Evolutionary conservation across 92 coral and sea anemone genomes (phyloP).

Genomic region (Umimayanthus kanabou): DNA sequence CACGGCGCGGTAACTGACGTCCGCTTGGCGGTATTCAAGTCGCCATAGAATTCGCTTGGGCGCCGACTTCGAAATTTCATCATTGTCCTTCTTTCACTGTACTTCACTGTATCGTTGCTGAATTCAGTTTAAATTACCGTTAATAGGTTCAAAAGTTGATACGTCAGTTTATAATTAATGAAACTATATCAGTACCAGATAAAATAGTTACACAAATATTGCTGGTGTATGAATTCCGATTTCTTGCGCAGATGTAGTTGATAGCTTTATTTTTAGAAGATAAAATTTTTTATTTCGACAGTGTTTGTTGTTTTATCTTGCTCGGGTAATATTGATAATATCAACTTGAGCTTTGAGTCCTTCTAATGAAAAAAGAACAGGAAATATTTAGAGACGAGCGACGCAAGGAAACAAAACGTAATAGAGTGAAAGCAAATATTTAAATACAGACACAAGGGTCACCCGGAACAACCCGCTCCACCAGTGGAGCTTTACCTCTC

Average conservation of each 20-base stretch:
- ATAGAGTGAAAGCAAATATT: background rate
- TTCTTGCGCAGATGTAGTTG: background rate
- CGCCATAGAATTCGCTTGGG: conserved; percentile 17
- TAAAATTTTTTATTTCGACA: background rate
- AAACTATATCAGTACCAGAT: background rate
- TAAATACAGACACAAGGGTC: background rate
- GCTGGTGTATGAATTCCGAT: background rate
- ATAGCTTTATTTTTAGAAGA: background rate
- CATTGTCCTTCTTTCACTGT: conserved; percentile 1
- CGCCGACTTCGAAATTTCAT: conserved; percentile 9
- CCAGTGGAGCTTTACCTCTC: conserved; percentile 33
- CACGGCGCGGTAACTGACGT: conserved; percentile 18
- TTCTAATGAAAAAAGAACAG: background rate
- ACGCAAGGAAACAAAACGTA: background rate
- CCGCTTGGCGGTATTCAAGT: background rate
- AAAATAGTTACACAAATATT: background rate
- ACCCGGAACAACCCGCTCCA: conserved; percentile 23
- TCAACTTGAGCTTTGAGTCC: background rate
- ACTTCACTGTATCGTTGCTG: background rate
- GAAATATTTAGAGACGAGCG: background rate
- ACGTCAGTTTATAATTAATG: conserved; percentile 32
- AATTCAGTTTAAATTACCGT: background rate
- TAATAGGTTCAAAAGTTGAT: conserved; percentile 40
- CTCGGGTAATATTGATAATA: background rate
- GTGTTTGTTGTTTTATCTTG: background rate